Evolutionary conservation across 2,113 vertebrate genomes (phyloP), one percentile per base, ranked within the genome.

Genomic region (Salminus brasiliensis): DNA sequence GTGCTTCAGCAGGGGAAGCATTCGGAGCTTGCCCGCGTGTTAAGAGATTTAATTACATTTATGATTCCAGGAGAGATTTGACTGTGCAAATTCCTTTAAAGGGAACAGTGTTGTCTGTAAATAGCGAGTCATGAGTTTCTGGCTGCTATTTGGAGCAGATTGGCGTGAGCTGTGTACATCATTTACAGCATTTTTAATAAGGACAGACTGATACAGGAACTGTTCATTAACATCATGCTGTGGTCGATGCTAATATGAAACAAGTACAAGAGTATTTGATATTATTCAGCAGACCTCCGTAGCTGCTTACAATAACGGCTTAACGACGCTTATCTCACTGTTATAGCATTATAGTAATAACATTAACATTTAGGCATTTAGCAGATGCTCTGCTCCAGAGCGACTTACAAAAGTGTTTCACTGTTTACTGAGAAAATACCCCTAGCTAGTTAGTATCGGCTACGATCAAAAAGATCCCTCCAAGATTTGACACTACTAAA

Each of bases 41-140:
- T 84, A 79, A 75, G 77, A 78, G 79, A 87, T 90, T 86, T 90
- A 93, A 91, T 93, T 90, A 88, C 81, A 71, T 87, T 83, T 84
- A 85, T 83, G 80, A 89, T 83, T 83, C 78, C 85, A 83, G 65
- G 74, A 79, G 80, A 86, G 89, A 89, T 88, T 86, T 86, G 83
- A 86, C 81, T 88, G 73, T 67, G 85, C 86, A 84, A 82, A 88
- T 87, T 86, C 80, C 81, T 88, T 90, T 81, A 83, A 88, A 88
- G 74, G 88, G 87, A 82, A 55, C 69, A 87, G 84, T 80, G 39
- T 49, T 87, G 85, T 87, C 71, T 88, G 88, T 89, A 89, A 91
- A 92, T 86, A 90, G 43, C 5, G n/a, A 5, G 1, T 72, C 41
- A 45, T 39, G 21, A 69, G 43, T 34, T 65, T 34, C 27, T 60